Conservation (phyloP, 2,888 invertebrate species). For the Pandemis heparana region DNA sequence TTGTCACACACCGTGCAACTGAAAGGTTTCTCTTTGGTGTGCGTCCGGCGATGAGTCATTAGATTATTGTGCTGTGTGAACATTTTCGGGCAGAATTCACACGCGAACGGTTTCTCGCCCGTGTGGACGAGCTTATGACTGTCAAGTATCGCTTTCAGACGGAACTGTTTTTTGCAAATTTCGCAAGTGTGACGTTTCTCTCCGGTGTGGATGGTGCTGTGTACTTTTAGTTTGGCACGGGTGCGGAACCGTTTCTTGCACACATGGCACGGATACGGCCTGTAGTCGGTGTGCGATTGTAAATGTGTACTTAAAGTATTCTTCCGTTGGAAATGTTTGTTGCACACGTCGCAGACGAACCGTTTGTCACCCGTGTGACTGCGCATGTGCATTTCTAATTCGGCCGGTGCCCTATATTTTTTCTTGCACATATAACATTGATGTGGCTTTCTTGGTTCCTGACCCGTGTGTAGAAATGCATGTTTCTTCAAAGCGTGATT, state of each 20-base stretch:
- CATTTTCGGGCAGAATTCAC: not conserved
- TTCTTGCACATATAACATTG: not conserved
- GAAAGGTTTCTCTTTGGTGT: not conserved
- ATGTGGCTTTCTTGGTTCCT: not conserved
- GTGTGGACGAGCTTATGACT: not conserved
- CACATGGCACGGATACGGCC: not conserved
- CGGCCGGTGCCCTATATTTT: not conserved
- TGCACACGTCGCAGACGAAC: not conserved
- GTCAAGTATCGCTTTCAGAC: not conserved
- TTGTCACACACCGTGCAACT: not conserved
- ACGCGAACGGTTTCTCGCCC: not conserved
- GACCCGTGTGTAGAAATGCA: not conserved
- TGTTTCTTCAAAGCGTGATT: too few relatives aligned
- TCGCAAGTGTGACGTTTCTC: not conserved
- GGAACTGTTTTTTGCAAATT: not conserved
- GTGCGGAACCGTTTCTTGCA: not conserved
- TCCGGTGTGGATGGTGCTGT: not conserved
- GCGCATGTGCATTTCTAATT: not conserved
- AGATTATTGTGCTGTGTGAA: not conserved
- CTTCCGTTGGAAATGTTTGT: not conserved
- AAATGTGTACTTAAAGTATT: not conserved
- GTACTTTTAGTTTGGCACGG: not conserved
- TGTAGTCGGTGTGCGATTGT: not conserved
- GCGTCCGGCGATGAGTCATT: not conserved
- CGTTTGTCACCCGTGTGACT: not conserved